These are phyloP conservation scores for Pollenia griseotomentosa DNA, from an alignment of 2,888 invertebrate genomes.

Conservation along the genomic window DNA sequence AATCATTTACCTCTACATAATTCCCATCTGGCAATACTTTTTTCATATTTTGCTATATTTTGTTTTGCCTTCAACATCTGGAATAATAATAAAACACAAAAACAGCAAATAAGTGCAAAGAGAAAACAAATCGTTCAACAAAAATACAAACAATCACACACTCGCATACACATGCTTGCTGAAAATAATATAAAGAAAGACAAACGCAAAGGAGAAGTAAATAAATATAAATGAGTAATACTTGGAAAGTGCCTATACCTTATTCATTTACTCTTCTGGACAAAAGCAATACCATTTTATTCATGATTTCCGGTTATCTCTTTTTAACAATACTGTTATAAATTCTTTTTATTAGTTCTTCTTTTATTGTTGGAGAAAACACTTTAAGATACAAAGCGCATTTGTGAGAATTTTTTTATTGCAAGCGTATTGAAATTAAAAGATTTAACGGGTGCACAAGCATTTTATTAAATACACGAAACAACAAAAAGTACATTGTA, in stretches of 20 bases:
- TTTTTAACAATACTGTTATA: constrained; percentile 44
- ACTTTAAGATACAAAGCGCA: constrained; percentile 52
- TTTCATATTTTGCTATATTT: constrained; percentile 28
- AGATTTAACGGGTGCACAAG: constrained; percentile 56
- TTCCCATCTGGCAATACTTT: constrained; percentile 49
- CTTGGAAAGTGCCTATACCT: neutral
- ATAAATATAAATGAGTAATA: constrained; percentile 66
- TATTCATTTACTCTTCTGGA: constrained; percentile 8
- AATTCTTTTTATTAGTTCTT: constrained; percentile 41
- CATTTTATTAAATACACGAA: constrained; percentile 30
- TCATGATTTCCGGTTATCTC: constrained; percentile 27
- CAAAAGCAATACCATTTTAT: neutral
- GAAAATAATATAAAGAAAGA: constrained; percentile 51
- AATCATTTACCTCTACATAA: neutral
- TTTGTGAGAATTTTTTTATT: constrained; percentile 51
- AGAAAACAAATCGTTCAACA: constrained; percentile 49
- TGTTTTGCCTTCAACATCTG: constrained; percentile 30
- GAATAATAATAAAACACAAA: constrained; percentile 28
- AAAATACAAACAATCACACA: neutral
- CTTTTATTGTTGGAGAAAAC: constrained; percentile 59
- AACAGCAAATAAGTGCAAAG: constrained; percentile 13
- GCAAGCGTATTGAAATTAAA: constrained; percentile 62
- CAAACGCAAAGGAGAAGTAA: constrained; percentile 51
- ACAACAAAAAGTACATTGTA: constrained; percentile 17
- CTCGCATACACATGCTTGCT: neutral